Evolutionary conservation across 2,797 vertebrate genomes (phyloP).

Genomic region (Mareca strepera): DNA sequence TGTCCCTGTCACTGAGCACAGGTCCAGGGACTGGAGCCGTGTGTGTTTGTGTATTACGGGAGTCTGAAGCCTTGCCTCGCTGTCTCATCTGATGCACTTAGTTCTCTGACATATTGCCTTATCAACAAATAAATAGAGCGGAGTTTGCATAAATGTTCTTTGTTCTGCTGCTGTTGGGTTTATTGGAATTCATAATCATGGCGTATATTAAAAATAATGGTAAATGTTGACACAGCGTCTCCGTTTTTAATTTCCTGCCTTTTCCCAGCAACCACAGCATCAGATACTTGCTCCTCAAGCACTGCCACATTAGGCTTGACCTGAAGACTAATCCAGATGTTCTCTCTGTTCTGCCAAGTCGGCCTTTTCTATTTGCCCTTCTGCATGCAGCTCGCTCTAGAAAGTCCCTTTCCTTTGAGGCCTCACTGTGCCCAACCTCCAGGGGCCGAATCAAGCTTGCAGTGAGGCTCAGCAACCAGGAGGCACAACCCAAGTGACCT

Average conservation of each 20-base stretch:
- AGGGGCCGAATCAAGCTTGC: neutral
- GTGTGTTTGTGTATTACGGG: neutral
- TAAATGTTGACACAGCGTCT: neutral
- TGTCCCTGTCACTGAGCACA: neutral
- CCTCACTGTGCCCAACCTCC: neutral
- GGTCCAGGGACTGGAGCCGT: neutral
- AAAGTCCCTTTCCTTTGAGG: neutral
- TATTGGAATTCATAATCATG: neutral
- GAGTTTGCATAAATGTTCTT: neutral
- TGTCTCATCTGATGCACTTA: neutral
- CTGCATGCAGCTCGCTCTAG: neutral
- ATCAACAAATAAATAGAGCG: neutral
- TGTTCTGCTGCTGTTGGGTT: neutral
- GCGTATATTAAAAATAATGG: neutral
- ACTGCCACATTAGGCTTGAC: neutral
- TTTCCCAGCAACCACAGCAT: neutral
- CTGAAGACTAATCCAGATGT: neutral
- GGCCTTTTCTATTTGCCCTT: neutral
- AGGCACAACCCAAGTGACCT: neutral
- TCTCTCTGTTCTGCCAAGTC: neutral
- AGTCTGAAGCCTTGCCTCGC: neutral
- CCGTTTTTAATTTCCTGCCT: conserved; percentile 23
- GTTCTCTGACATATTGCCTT: neutral
- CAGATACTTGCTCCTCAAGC: neutral
- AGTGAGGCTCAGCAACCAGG: neutral